These are phyloP conservation scores for Ariolimax columbianus DNA, from an alignment of 2,888 invertebrate species.

Conservation along the genomic window DNA sequence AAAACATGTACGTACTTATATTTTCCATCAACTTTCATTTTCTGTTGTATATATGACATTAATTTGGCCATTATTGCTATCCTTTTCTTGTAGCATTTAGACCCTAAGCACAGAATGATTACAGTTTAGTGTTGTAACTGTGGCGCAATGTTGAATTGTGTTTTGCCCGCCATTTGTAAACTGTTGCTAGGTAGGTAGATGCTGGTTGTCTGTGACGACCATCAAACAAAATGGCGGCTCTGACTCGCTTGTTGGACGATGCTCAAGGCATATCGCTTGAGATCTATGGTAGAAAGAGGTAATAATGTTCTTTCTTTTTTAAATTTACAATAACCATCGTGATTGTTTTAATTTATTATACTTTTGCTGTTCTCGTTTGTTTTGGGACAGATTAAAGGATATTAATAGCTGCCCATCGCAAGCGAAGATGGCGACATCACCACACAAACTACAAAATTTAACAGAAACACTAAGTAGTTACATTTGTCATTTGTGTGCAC, in stretches of 20 bases:
- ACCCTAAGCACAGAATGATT: neutral
- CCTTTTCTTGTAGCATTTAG: neutral
- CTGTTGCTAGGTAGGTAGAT: conserved; percentile 42
- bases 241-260: conserved; percentile 71
- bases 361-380: no score
- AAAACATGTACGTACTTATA: conserved; percentile 65
- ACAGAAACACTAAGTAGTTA: no score
- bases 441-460: no score
- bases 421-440: no score
- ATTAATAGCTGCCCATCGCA: no score
- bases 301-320: conserved; percentile 45
- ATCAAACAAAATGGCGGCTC: conserved; percentile 76
- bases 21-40: conserved; percentile 70
- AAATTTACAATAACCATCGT: no score
- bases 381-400: no score
- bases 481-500: no score
- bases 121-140: neutral
- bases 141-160: neutral
- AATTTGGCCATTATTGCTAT: conserved; percentile 62
- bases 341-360: no score
- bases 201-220: conserved; percentile 61
- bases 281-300: conserved; percentile 70
- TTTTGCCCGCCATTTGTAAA: conserved; percentile 39
- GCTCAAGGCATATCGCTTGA: conserved; percentile 68
- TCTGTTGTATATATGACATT: conserved; percentile 71